These are phyloP conservation scores for Ctena decussata DNA, from an alignment of 2,888 invertebrate genomes.

Conservation along the genomic window DNA sequence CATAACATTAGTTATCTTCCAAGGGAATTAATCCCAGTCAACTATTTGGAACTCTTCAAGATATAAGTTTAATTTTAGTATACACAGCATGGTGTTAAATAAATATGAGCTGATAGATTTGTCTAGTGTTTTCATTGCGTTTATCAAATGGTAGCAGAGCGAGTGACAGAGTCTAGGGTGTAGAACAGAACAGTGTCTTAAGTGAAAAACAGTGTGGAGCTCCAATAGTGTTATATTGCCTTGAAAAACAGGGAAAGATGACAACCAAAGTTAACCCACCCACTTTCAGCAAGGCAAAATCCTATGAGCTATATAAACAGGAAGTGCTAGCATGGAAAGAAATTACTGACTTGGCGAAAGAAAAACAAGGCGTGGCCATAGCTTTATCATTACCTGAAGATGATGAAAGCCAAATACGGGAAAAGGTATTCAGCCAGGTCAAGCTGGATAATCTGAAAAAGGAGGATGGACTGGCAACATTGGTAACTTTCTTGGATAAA, in stretches of 20 bases:
- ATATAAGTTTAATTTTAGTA: too few species aligned
- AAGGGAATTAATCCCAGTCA: background rate
- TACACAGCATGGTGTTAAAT: too few species aligned
- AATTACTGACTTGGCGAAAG: slow-evolving; percentile 22
- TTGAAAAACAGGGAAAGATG: background rate
- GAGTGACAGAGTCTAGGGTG: background rate
- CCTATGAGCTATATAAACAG: too few species aligned
- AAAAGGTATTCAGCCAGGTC: too few species aligned
- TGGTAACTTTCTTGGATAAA: slow-evolving; percentile 58
- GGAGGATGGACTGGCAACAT: slow-evolving; percentile 36
- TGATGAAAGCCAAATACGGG: slow-evolving; percentile 14
- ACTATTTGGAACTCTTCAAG: too few species aligned
- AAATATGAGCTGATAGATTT: too few species aligned
- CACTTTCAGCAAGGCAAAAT: too few species aligned
- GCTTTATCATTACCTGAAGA: slow-evolving; percentile 49
- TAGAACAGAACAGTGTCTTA: background rate
- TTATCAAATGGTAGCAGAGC: slow-evolving; percentile 33
- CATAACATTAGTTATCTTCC: background rate
- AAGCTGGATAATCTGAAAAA: background rate
- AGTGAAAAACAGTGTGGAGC: background rate
- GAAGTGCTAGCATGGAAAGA: too few species aligned
- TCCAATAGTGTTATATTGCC: background rate
- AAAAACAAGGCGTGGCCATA: slow-evolving; percentile 54
- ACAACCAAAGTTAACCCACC: background rate
- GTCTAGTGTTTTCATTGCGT: background rate